These are phyloP conservation scores for Mnemiopsis leidyi DNA, from an alignment of 37 sponge, comb jelly and placozoan genomes.

Conservation along the genomic window DNA sequence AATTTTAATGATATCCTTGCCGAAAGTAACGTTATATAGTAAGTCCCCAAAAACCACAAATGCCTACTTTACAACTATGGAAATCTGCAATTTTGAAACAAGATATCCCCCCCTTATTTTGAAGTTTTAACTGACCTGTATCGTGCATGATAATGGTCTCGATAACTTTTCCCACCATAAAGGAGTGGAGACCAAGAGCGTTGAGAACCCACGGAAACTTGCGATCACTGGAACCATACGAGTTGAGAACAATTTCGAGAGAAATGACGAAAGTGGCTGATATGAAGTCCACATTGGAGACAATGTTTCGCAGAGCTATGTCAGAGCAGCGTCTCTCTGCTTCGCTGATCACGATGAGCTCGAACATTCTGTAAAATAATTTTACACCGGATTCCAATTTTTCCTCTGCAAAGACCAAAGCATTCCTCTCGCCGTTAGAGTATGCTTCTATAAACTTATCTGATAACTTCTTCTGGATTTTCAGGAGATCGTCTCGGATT, in stretches of 20 bases:
- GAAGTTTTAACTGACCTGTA: slow-evolving; percentile 38
- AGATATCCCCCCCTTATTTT: no score
- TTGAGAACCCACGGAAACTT: slow-evolving; percentile 54
- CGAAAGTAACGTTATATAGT: no score
- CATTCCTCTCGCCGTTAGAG: slow-evolving; percentile 28
- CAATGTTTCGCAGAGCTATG: slow-evolving; percentile 27
- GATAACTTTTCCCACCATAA: slow-evolving; percentile 48
- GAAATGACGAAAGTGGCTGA: slow-evolving; percentile 34
- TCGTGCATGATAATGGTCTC: slow-evolving; percentile 65
- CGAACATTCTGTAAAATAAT: slow-evolving; percentile 46
- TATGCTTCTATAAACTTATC: slow-evolving; percentile 4
- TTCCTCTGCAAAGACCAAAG: slow-evolving; percentile 16
- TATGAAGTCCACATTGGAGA: slow-evolving; percentile 53
- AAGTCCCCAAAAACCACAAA: no score
- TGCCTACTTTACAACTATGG: no score
- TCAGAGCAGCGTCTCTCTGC: slow-evolving; percentile 3
- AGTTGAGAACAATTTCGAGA: slow-evolving; percentile 54
- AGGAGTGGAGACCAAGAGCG: slow-evolving; percentile 18
- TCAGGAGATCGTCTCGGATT: background rate
- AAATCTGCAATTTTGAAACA: no score
- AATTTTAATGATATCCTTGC: no score
- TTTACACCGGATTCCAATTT: background rate
- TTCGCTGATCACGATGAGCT: slow-evolving; percentile 11
- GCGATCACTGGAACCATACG: slow-evolving; percentile 40
- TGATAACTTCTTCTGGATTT: background rate